Evolutionary conservation across 1,140 invertebrate genomes (phyloP).

Genomic region (Chrysoperla carnea): DNA sequence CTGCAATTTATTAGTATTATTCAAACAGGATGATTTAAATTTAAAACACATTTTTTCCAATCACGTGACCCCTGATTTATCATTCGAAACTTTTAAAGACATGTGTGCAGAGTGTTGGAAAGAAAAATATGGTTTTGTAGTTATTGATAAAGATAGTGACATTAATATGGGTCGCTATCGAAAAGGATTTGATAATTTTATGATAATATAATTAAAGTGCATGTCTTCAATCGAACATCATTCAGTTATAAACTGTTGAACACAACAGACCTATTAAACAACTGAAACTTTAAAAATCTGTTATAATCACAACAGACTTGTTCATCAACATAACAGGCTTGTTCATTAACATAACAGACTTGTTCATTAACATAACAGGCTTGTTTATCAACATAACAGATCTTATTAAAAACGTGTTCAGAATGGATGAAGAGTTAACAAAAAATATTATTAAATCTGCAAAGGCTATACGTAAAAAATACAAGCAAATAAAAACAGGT

Average conservation of each 20-base stretch:
- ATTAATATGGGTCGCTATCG: slow-evolving; percentile 11
- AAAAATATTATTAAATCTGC: slow-evolving; percentile 1
- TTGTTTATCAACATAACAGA: neutral
- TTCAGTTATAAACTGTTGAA: neutral
- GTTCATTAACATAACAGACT: neutral
- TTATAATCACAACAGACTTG: neutral
- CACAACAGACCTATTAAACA: neutral
- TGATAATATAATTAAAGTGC: slow-evolving; percentile 1
- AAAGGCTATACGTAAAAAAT: slow-evolving; percentile 2
- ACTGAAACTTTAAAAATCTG: neutral
- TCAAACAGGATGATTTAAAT: slow-evolving; percentile 21
- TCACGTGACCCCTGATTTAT: slow-evolving; percentile 18
- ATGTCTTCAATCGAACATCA: neutral
- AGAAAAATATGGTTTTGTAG: slow-evolving; percentile 13
- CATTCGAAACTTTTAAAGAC: slow-evolving; percentile 14
- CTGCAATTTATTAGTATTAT: slow-evolving; percentile 18
- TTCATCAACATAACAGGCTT: neutral
- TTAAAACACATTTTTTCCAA: slow-evolving; percentile 20
- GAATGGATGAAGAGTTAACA: neutral
- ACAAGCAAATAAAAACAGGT: neutral
- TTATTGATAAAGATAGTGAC: slow-evolving; percentile 14
- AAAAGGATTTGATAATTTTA: slow-evolving; percentile 12
- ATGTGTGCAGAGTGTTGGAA: slow-evolving; percentile 13
- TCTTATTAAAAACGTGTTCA: neutral
- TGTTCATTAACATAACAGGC: neutral